phyloP scores from a whole-genome alignment of 1,140 invertebrate genomes.

The Triops longicaudatus region DNA sequence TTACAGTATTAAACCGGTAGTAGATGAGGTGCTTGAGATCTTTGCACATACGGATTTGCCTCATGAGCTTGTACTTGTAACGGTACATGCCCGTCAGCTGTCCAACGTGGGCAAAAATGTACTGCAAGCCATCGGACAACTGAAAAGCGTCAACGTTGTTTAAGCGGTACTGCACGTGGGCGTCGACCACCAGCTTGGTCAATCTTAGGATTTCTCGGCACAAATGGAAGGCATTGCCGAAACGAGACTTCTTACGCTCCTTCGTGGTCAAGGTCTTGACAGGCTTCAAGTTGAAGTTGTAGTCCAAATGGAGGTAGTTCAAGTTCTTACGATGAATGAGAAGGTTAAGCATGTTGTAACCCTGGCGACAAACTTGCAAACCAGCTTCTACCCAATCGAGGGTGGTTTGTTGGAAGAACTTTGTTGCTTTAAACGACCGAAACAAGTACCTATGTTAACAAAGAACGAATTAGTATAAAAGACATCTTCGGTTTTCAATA shows the following conservation, averaged over 20 bases:
- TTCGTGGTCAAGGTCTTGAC: conserved; percentile 99
- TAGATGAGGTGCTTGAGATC: conserved; percentile 99
- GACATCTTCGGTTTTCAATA: conserved; percentile 26
- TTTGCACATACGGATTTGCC: conserved; percentile 99
- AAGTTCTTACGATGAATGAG: conserved; percentile 99
- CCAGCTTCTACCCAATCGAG: conserved; percentile 99
- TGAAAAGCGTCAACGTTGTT: conserved; percentile 99
- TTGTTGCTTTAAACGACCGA: conserved; percentile 98
- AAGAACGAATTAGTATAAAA: conserved; percentile 23
- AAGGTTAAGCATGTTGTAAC: conserved; percentile 99
- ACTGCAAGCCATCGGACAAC: conserved; percentile 96
- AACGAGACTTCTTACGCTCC: conserved; percentile 97
- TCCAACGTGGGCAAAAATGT: conserved; percentile 98
- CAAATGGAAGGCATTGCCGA: conserved; percentile 99
- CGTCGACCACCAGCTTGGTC: conserved; percentile 97
- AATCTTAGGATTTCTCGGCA: conserved; percentile 95
- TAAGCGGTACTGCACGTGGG: conserved; percentile 96
- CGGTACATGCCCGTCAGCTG: conserved; percentile 99
- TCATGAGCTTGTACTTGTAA: conserved; percentile 99
- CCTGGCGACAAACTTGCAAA: conserved; percentile 89
- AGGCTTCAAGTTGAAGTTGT: conserved; percentile 99
- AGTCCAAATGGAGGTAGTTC: conserved; percentile 98
- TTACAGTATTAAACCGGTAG: conserved; percentile 97
- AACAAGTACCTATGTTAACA: conserved; percentile 65
- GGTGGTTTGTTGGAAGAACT: conserved; percentile 99